Evolutionary conservation across 2,113 vertebrate species (phyloP).

Genomic region (Callospermophilus lateralis): DNA sequence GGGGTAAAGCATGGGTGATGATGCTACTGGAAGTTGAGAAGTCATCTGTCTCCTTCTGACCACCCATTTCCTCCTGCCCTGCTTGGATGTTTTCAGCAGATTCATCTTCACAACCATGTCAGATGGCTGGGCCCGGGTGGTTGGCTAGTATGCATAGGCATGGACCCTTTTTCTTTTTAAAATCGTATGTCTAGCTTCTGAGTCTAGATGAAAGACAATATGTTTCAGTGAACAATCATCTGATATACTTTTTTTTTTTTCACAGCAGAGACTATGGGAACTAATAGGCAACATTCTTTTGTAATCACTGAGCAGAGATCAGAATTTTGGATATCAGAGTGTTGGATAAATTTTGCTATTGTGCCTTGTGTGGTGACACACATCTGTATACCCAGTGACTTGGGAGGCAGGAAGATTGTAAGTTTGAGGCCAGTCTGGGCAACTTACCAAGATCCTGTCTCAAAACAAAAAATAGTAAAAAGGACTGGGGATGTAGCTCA

Average conservation of each 20-base stretch:
- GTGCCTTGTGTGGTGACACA: too few relatives aligned
- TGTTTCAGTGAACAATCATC: not conserved
- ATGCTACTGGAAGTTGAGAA: not conserved
- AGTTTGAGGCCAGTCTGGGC: too few relatives aligned
- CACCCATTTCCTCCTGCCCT: not conserved
- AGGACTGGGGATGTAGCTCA: too few relatives aligned
- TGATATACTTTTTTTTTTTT: not conserved
- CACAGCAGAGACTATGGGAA: not conserved
- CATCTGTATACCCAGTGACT: too few relatives aligned
- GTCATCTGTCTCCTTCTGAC: not conserved
- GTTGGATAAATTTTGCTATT: not conserved
- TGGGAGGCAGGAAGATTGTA: too few relatives aligned
- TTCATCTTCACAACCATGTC: not conserved
- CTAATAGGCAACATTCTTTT: not conserved
- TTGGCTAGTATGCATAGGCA: not conserved
- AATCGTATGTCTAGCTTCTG: not conserved
- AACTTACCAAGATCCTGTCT: too few relatives aligned
- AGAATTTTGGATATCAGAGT: constrained; percentile 1
- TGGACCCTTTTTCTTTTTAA: not conserved
- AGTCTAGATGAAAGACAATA: not conserved
- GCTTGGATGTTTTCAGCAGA: not conserved
- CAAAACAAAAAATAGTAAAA: too few relatives aligned
- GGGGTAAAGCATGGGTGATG: not conserved
- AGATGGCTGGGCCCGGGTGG: not conserved
- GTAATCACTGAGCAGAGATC: not conserved